These are phyloP conservation scores for Austrofundulus limnaeus DNA, from an alignment of 2,113 vertebrate species.

Conservation along the genomic window DNA sequence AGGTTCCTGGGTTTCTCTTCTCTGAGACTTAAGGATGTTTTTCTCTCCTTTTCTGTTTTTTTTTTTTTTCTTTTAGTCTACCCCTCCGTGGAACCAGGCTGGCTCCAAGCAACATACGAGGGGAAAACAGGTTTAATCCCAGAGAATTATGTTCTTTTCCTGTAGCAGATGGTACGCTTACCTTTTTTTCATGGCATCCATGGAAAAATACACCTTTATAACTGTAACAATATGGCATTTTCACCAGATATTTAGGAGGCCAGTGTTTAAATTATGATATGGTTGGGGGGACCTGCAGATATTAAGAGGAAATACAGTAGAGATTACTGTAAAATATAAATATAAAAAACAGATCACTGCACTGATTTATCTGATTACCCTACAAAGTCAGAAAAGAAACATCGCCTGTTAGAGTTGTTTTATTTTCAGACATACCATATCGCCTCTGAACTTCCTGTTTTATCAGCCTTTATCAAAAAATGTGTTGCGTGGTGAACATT, in stretches of 20 bases:
- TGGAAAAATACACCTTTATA: slow-evolving; percentile 75
- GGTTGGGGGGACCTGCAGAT: slow-evolving; percentile 6
- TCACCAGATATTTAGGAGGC: slow-evolving; percentile 7
- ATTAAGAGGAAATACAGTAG: background rate
- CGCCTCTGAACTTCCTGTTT: slow-evolving; percentile 23
- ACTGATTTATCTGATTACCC: slow-evolving; percentile 33
- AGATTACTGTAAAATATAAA: slow-evolving; percentile 17
- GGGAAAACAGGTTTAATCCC: slow-evolving; percentile 93
- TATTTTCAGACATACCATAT: slow-evolving; percentile 51
- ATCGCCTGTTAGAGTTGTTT: slow-evolving; percentile 38
- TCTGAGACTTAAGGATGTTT: background rate
- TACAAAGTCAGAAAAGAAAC: slow-evolving; percentile 38
- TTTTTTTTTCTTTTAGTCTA: slow-evolving; percentile 80
- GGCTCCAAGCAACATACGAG: slow-evolving; percentile 94
- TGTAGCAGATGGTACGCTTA: slow-evolving; percentile 77
- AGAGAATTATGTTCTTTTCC: slow-evolving; percentile 93
- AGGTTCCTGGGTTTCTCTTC: slow-evolving; percentile 1
- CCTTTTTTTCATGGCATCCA: slow-evolving; percentile 91
- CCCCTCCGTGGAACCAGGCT: slow-evolving; percentile 92
- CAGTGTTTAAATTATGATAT: background rate
- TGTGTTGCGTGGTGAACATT: slow-evolving; percentile 30
- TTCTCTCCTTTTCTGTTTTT: no score
- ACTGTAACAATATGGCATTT: slow-evolving; percentile 13
- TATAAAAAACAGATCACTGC: slow-evolving; percentile 26
- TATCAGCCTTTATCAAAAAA: slow-evolving; percentile 27